Conservation (phyloP, 1,140 invertebrate genomes). For the Teleopsis dalmanni region DNA sequence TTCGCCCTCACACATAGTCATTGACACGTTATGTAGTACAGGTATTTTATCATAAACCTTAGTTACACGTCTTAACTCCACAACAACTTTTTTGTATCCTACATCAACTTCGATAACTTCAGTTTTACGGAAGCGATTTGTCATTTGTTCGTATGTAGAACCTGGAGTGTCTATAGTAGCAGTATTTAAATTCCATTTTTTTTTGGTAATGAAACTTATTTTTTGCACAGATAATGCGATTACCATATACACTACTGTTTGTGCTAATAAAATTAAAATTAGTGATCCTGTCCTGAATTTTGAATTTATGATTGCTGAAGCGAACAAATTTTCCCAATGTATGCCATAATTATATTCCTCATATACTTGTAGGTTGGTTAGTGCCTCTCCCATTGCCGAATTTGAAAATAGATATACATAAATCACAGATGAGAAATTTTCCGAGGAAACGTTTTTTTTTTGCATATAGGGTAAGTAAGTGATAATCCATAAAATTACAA, state of each 20-base stretch:
- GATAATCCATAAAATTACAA: conserved; percentile 20
- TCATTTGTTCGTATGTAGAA: neutral
- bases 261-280: neutral
- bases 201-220: too few relatives aligned
- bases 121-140: neutral
- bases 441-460: neutral
- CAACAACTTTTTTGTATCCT: neutral
- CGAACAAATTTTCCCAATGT: neutral
- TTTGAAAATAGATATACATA: conserved; percentile 18
- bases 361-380: conserved; percentile 14
- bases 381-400: conserved; percentile 13
- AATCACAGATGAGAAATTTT: conserved; percentile 10
- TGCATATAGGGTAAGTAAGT: conserved; percentile 21
- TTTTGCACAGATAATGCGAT: conserved; percentile 1
- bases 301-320: neutral
- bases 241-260: neutral
- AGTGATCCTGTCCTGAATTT: neutral
- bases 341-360: conserved; percentile 12
- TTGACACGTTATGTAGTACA: conserved; percentile 58
- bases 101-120: neutral
- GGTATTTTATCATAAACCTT: neutral
- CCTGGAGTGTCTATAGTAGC: too few relatives aligned
- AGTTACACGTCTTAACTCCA: neutral
- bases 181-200: neutral
- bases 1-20: conserved; percentile 48